Evolutionary conservation across 2,113 vertebrate species (phyloP), one percentile per base, ranked within the genome.

Genomic region (Ochotona princeps): DNA sequence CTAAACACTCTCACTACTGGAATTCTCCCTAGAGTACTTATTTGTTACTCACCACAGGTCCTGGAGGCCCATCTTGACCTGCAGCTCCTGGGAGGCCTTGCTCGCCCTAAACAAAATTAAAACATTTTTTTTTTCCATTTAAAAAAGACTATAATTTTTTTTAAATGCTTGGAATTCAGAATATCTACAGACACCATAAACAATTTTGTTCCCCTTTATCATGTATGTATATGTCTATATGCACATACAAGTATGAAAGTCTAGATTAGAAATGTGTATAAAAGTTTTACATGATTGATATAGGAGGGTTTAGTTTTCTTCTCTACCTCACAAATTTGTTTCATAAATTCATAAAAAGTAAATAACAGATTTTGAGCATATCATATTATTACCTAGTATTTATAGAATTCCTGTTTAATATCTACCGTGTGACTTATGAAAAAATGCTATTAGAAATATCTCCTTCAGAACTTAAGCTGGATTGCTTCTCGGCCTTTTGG

Each of bases 61-160:
- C 99, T 51, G 99, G 99, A 76, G 99, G 99, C 72, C 99, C 99
- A 51, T 99, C 99, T 96, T 99, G 99, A 93, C 99, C 99, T 30
- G 99, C 96, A 1, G 99, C 97, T 96, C 99, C 99, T 72, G 99
- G 99, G 75, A 99, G 97, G 92, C 99, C 99, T 99, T 99, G 99
- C 97, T 99, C 99, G 97, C 99, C 99, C 99, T 99, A 97, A 21
- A 87, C 17, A 66, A 97, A 93, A 87, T 2, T 96, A 8, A 81
- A 20, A 83, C 2, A 92, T 26, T 17, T 66, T 82, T 67, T 86
- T 95, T 63, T 30, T 7, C 8, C 32, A 78, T 30, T 13, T 79
- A 65, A 57, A 74, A 1, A 23, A 25, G 30, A 23, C 18, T 21
- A 8, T 44, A 17, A 28, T 1, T 49, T 30, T 30, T 83, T 61